Conservation (phyloP, 2,113 vertebrate genomes). For the Macquaria australasica region DNA sequence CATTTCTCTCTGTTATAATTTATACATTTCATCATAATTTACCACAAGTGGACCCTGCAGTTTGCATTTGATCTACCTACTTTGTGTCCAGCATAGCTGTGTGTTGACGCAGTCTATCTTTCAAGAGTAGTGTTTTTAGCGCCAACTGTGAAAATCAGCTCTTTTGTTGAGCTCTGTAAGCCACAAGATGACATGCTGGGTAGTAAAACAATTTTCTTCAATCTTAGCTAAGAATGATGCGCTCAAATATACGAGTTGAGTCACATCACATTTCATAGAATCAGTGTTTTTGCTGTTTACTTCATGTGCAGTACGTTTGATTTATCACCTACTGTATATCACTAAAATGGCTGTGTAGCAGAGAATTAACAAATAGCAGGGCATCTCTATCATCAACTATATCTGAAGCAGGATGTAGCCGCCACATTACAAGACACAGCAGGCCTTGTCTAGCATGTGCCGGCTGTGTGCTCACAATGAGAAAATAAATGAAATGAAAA, state of each 20-base stretch:
- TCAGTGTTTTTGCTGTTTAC: background rate
- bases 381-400: slow-evolving; percentile 7
- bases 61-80: slow-evolving; percentile 51
- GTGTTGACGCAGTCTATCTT: slow-evolving; percentile 12
- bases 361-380: background rate
- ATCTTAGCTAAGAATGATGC: background rate
- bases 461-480: background rate
- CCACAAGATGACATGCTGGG: background rate
- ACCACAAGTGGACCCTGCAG: slow-evolving; percentile 13
- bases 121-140: slow-evolving; percentile 12
- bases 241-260: background rate
- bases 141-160: slow-evolving; percentile 22
- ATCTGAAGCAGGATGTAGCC: background rate
- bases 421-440: background rate
- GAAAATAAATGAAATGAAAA: background rate
- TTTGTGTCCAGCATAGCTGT: slow-evolving; percentile 11
- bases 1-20: background rate
- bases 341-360: background rate
- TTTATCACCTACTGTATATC: background rate
- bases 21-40: background rate
- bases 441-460: background rate
- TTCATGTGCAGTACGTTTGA: background rate
- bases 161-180: slow-evolving; percentile 16
- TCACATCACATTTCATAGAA: background rate
- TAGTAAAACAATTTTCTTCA: slow-evolving; percentile 1